phyloP scores from a whole-genome alignment of 2,797 vertebrate species.

The Lepus oiostolus region DNA sequence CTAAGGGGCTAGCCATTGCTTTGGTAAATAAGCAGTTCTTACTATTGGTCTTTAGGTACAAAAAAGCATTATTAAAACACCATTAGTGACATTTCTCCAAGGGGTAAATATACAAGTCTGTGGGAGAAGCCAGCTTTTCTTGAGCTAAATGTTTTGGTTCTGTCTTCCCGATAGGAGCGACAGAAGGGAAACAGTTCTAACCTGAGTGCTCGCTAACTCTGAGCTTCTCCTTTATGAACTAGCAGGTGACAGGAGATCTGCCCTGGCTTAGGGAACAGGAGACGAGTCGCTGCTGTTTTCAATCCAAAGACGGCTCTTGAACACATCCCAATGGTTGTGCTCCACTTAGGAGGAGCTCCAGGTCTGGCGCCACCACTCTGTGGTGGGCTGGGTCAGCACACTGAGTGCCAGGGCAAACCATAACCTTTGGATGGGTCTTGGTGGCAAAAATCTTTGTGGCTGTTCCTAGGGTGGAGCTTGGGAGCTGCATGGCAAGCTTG shows the following conservation, averaged over 20 bases:
- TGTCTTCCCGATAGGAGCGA: conserved; percentile 65
- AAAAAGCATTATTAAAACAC: conserved; percentile 84
- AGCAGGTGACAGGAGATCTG: not conserved
- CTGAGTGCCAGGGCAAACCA: conserved; percentile 66
- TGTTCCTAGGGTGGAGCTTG: not conserved
- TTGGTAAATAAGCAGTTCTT: conserved; percentile 84
- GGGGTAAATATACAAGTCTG: conserved; percentile 73
- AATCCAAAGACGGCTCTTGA: not conserved
- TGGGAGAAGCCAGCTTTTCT: conserved; percentile 69
- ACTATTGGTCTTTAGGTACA: conserved; percentile 82
- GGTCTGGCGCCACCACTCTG: conserved; percentile 34
- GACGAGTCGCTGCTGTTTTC: not conserved
- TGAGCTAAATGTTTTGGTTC: conserved; percentile 73
- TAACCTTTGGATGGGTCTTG: not conserved
- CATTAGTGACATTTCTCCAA: conserved; percentile 86
- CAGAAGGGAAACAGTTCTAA: conserved; percentile 17
- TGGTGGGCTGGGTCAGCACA: conserved; percentile 68
- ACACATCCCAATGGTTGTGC: not conserved
- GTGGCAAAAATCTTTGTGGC: not conserved
- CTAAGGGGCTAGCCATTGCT: conserved; percentile 86
- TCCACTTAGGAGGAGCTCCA: conserved; percentile 9
- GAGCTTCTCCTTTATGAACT: not conserved
- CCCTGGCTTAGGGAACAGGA: not conserved
- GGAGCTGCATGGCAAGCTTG: not conserved
- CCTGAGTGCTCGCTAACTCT: not conserved